These are phyloP conservation scores for Nymphalis c-album DNA, from an alignment of 2,888 invertebrate genomes.

Conservation along the genomic window DNA sequence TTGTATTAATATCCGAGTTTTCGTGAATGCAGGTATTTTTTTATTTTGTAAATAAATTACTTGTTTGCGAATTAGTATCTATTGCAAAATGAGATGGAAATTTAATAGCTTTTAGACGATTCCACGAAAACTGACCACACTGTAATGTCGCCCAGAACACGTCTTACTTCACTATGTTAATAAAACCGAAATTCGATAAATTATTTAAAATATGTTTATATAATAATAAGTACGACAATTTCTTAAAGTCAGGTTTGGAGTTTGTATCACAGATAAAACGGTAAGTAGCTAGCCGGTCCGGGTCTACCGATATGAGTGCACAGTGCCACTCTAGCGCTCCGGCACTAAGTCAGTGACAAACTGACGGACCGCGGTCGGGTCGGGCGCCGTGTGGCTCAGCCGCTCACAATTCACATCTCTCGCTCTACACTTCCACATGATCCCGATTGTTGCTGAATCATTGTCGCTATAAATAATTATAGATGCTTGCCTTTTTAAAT, in stretches of 20 bases:
- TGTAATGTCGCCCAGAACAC: conserved; percentile 1
- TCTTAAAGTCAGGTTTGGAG: conserved; percentile 24
- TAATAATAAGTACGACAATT: conserved; percentile 21
- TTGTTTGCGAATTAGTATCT: conserved; percentile 16
- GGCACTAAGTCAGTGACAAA: conserved; percentile 28
- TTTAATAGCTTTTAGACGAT: conserved; percentile 27
- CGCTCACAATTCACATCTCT: conserved; percentile 24
- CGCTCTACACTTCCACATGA: conserved; percentile 24
- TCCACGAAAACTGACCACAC: conserved; percentile 10
- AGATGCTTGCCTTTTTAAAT: not conserved
- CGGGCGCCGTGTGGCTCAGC: not conserved
- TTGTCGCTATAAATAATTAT: conserved; percentile 18
- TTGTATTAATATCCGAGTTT: not conserved
- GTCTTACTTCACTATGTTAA: not conserved
- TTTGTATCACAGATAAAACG: conserved; percentile 33
- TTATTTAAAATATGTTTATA: not conserved
- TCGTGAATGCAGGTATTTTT: not conserved
- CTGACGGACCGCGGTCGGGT: not conserved
- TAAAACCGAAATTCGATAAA: not conserved
- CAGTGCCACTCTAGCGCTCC: conserved; percentile 23
- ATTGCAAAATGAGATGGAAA: conserved; percentile 22
- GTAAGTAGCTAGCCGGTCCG: conserved; percentile 13
- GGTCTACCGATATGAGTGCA: conserved; percentile 11
- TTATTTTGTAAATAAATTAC: conserved; percentile 6
- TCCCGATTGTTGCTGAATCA: conserved; percentile 34